Evolutionary conservation across 2,797 vertebrate genomes (phyloP).

Genomic region (Lycodopsis pacificus): DNA sequence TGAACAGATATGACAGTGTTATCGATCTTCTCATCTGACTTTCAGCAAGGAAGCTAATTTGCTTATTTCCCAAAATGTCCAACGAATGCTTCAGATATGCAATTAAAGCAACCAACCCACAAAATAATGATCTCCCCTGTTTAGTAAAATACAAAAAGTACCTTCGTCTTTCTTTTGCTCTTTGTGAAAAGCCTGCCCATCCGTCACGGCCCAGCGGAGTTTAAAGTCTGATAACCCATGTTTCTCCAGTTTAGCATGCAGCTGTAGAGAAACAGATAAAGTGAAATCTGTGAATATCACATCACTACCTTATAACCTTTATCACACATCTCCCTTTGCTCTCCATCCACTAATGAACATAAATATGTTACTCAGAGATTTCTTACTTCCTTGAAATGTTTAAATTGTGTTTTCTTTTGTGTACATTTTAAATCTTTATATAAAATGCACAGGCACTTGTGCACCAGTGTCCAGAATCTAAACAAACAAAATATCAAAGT

Average conservation of each 20-base stretch:
- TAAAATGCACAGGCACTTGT: too few species aligned
- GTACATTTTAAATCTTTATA: too few species aligned
- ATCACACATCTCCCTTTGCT: too few species aligned
- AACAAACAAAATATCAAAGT: too few species aligned
- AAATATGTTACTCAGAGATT: too few species aligned
- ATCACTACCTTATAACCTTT: too few species aligned
- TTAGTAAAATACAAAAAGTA: not conserved
- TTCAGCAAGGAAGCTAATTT: not conserved
- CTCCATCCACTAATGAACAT: too few species aligned
- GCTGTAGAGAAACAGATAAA: slow-evolving; percentile 25
- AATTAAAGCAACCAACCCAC: not conserved
- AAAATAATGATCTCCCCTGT: not conserved
- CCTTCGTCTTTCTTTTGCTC: slow-evolving; percentile 13
- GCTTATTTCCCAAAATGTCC: not conserved
- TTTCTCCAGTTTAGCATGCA: slow-evolving; percentile 36
- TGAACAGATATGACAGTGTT: too few species aligned
- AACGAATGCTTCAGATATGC: not conserved
- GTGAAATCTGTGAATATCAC: not conserved
- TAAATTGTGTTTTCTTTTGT: too few species aligned
- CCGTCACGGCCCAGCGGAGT: slow-evolving; percentile 39
- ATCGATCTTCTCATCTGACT: not conserved
- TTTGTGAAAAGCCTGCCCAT: slow-evolving; percentile 20
- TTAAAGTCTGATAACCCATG: slow-evolving; percentile 1
- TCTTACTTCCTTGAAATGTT: too few species aligned
- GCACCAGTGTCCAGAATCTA: too few species aligned